Conservation (phyloP, 2,888 invertebrate species). For the Drosophila histrio region DNA sequence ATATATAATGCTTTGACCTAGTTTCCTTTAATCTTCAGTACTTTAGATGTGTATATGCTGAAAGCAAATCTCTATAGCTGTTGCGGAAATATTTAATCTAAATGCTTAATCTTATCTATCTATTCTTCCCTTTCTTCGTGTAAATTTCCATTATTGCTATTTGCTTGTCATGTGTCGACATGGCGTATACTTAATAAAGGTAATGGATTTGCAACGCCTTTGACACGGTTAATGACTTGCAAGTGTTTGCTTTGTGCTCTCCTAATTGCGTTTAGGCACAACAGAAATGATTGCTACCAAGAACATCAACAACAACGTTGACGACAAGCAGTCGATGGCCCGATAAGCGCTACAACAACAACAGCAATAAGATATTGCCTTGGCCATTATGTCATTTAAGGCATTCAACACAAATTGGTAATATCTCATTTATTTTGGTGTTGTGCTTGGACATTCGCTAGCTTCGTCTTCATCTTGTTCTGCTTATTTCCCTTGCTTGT, state of each 20-base stretch:
- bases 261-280: conserved; percentile 68
- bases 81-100: neutral
- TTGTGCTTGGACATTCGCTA: conserved; percentile 31
- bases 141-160: conserved; percentile 12
- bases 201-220: conserved; percentile 64
- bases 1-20: conserved; percentile 59
- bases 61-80: neutral
- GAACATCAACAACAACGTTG: conserved; percentile 6
- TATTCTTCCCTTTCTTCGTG: neutral
- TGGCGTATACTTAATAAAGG: conserved; percentile 64
- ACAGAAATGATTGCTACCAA: conserved; percentile 32
- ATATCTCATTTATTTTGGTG: conserved; percentile 73
- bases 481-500: conserved; percentile 32
- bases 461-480: conserved; percentile 17
- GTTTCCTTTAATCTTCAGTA: conserved; percentile 33
- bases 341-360: conserved; percentile 36
- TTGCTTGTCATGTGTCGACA: conserved; percentile 17
- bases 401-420: conserved; percentile 77
- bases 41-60: neutral
- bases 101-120: conserved; percentile 1
- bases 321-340: conserved; percentile 12
- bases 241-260: conserved; percentile 64
- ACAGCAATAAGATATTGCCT: conserved; percentile 21
- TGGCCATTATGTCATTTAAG: conserved; percentile 70
- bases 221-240: conserved; percentile 76